Conservation (phyloP, 2,113 vertebrate genomes). For the Gallinago jamesoni region DNA sequence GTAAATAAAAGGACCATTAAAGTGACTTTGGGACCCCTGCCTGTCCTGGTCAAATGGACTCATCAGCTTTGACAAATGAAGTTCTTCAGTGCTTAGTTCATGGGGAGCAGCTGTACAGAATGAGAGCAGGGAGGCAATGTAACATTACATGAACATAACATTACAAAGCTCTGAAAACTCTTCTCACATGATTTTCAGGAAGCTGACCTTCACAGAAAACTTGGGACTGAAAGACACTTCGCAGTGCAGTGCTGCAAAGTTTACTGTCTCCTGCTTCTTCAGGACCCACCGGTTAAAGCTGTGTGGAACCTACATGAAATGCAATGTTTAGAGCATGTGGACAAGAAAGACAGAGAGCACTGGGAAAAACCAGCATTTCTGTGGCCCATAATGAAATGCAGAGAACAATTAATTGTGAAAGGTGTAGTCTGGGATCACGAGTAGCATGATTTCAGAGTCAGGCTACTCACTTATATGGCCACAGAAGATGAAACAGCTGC, state of each 20-base stretch:
- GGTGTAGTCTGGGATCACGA: background rate
- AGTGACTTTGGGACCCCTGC: background rate
- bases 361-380: rapidly evolving
- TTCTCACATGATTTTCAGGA: background rate
- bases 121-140: background rate
- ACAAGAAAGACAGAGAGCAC: rapidly evolving
- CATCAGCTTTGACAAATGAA: background rate
- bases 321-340: background rate
- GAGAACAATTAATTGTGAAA: background rate
- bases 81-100: background rate
- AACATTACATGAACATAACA: background rate
- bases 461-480: background rate
- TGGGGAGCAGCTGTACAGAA: background rate
- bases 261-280: slow-evolving; percentile 26
- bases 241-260: background rate
- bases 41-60: background rate
- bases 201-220: rapidly evolving
- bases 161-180: background rate
- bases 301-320: rapidly evolving
- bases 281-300: background rate
- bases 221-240: rapidly evolving
- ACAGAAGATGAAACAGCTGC: background rate
- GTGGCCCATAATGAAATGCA: background rate
- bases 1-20: background rate
- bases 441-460: background rate